These are phyloP conservation scores for Turdus rufiventris DNA, from an alignment of 2,113 vertebrate species.

Conservation along the genomic window DNA sequence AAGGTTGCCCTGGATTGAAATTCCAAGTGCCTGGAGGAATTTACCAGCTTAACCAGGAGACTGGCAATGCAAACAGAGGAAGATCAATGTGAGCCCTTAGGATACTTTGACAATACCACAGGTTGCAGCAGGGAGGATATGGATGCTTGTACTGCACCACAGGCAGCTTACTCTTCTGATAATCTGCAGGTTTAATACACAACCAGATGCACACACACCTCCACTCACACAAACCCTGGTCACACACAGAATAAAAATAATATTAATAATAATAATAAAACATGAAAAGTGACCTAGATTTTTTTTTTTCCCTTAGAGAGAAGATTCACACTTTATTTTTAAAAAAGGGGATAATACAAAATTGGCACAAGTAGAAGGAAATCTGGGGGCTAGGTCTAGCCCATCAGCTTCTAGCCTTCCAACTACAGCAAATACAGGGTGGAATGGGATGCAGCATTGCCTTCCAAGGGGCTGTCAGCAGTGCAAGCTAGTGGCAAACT, in stretches of 20 bases:
- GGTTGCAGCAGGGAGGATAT: slow-evolving; percentile 36
- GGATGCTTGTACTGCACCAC: slow-evolving; percentile 12
- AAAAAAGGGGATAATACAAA: slow-evolving; percentile 58
- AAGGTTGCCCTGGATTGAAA: slow-evolving; percentile 18
- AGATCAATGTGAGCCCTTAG: slow-evolving; percentile 59
- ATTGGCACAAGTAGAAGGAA: slow-evolving; percentile 67
- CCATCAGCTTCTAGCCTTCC: slow-evolving; percentile 34
- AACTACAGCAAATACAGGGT: slow-evolving; percentile 13
- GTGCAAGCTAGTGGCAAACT: background rate
- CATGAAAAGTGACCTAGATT: background rate
- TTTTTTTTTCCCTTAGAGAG: background rate
- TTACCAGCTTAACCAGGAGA: slow-evolving; percentile 45
- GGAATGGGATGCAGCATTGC: slow-evolving; percentile 15
- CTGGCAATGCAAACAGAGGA: slow-evolving; percentile 40
- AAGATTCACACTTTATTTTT: slow-evolving; percentile 6
- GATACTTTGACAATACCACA: slow-evolving; percentile 52
- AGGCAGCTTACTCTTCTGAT: slow-evolving; percentile 26
- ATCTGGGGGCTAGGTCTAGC: background rate
- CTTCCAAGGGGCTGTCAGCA: slow-evolving; percentile 6
- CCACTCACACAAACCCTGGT: slow-evolving; percentile 41
- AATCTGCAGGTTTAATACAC: slow-evolving; percentile 27
- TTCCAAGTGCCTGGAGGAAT: slow-evolving; percentile 42
- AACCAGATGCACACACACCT: slow-evolving; percentile 28
- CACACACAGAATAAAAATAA: slow-evolving; percentile 34
- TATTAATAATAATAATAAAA: background rate